Evolutionary conservation across 2,888 invertebrate species (phyloP).

Genomic region (Masnerella sp.): DNA sequence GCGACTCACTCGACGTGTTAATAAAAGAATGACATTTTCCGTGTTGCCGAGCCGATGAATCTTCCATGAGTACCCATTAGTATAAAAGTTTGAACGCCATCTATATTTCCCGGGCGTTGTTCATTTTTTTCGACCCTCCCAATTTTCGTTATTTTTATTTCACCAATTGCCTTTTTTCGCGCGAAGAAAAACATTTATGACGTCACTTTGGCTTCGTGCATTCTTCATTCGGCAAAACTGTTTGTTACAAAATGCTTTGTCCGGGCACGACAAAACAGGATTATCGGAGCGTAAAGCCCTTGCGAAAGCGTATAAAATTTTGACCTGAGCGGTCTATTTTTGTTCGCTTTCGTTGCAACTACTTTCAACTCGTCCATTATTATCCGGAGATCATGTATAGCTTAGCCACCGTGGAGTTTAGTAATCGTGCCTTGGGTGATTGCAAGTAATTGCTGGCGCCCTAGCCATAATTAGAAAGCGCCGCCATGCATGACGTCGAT

Average conservation of each 20-base stretch:
- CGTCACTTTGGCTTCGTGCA: conserved; percentile 20
- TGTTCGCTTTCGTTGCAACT: conserved; percentile 43
- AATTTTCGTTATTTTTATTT: background rate
- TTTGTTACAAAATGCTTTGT: conserved; percentile 40
- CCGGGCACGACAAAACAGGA: conserved; percentile 24
- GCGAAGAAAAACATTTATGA: conserved; percentile 25
- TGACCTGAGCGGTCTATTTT: conserved; percentile 28
- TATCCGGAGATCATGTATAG: conserved; percentile 55
- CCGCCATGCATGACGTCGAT: conserved; percentile 71
- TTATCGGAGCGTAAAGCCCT: conserved; percentile 32
- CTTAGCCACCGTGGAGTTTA: conserved; percentile 55
- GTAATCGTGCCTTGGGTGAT: conserved; percentile 64
- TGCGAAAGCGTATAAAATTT: conserved; percentile 26
- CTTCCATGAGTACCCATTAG: conserved; percentile 2
- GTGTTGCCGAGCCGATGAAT: conserved; percentile 2
- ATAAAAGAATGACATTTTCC: conserved; percentile 25
- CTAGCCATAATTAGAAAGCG: conserved; percentile 70
- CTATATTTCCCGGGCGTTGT: background rate
- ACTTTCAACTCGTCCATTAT: conserved; percentile 55
- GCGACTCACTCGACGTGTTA: conserved; percentile 15
- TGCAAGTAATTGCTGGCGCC: conserved; percentile 67
- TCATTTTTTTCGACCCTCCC: background rate
- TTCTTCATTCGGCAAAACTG: conserved; percentile 40
- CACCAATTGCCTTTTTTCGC: conserved; percentile 1
- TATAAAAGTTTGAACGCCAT: conserved; percentile 8